These are phyloP conservation scores for Scaptomyza hsui DNA, from an alignment of 1,140 invertebrate species.

Conservation along the genomic window DNA sequence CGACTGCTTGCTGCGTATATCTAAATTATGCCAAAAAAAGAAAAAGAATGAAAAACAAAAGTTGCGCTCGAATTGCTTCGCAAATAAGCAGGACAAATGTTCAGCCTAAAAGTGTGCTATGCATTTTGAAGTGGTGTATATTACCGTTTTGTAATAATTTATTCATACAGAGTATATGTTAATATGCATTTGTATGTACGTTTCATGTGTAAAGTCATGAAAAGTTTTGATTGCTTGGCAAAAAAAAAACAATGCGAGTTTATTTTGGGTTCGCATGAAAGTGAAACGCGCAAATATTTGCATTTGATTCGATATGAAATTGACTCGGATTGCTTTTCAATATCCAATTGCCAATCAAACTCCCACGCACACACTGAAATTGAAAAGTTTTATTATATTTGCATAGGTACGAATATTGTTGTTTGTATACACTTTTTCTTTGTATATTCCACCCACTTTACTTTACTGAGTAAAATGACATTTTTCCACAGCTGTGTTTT, in stretches of 20 bases:
- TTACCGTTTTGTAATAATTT: background rate
- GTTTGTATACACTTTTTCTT: background rate
- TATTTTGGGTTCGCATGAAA: conserved; percentile 39
- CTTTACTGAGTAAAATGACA: background rate
- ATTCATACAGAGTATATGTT: background rate
- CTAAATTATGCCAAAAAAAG: conserved; percentile 34
- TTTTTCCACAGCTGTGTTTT: too few relatives aligned
- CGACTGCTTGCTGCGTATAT: conserved; percentile 27
- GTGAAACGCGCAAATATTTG: conserved; percentile 34
- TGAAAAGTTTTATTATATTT: background rate
- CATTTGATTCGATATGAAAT: conserved; percentile 34
- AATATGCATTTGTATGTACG: background rate
- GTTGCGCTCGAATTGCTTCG: conserved; percentile 52
- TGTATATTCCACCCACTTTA: background rate
- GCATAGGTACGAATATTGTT: background rate
- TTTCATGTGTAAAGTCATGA: background rate
- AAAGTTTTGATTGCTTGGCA: conserved; percentile 52
- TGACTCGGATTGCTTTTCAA: conserved; percentile 10
- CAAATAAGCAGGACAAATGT: conserved; percentile 59
- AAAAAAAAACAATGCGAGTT: conserved; percentile 13
- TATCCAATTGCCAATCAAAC: conserved; percentile 24
- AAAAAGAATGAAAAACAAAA: conserved; percentile 34
- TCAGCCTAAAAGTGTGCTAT: conserved; percentile 29
- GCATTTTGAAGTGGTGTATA: conserved; percentile 37
- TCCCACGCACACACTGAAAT: background rate